Percentiles rank a stretch among this genome's conserved stretches.
phyloP scores from a whole-genome alignment of 2,888 invertebrate species.

The Mimachlamys varia region DNA sequence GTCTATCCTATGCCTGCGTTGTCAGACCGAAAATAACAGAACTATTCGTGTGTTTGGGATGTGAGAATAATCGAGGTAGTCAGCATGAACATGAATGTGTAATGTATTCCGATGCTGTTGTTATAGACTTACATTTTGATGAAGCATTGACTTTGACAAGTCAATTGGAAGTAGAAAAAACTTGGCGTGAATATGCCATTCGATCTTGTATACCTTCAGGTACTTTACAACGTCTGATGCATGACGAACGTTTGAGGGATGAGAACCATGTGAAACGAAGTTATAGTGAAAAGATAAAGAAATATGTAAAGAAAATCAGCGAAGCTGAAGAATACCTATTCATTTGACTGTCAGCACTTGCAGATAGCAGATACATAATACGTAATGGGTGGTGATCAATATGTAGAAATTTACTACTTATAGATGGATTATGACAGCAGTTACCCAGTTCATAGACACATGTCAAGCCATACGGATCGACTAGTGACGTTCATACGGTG shows the following conservation, averaged over 20 bases:
- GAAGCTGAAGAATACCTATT: too few species aligned
- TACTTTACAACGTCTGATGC: too few species aligned
- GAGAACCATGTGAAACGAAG: too few species aligned
- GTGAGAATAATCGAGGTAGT: background rate
- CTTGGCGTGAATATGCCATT: background rate
- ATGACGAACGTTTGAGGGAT: too few species aligned
- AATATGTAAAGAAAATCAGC: too few species aligned
- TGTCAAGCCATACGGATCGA: background rate
- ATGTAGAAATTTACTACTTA: too few species aligned
- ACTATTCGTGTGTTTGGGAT: background rate
- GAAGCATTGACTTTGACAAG: background rate
- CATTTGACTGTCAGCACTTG: too few species aligned
- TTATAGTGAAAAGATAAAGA: too few species aligned
- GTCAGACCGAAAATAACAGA: background rate
- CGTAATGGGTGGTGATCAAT: too few species aligned
- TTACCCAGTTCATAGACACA: background rate
- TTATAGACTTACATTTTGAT: background rate
- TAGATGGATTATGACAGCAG: background rate
- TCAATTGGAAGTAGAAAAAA: background rate
- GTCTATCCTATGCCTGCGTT: background rate
- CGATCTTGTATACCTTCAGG: too few species aligned
- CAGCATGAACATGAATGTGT: background rate
- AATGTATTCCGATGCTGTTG: background rate
- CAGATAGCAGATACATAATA: too few species aligned
- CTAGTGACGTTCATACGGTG: background rate